Evolutionary conservation across 2,797 vertebrate genomes (phyloP), one percentile per base, ranked within the genome.

Genomic region (Prionace glauca): DNA sequence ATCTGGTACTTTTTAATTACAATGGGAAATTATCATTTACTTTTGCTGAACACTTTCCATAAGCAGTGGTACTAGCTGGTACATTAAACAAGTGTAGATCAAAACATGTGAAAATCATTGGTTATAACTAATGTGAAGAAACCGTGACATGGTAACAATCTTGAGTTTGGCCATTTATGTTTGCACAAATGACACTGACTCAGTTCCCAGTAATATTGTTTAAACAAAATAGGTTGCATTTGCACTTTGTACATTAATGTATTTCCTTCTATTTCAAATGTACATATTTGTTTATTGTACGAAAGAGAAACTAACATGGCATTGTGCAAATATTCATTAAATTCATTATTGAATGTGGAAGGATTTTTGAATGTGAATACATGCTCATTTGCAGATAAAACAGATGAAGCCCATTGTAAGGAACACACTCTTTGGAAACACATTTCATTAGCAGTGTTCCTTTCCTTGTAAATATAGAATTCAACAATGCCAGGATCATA

Each of bases 1-100:
- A 77, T 95, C 71, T 95, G 93, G 93, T 77, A 32, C 41, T 71
- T 95, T 74, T 95, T 74, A 95, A 95, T 95, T 56, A 95, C 69
- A 95, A 32, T 95, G 26, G 93, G 41, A 77, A 56, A 95, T 71
- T 77, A 50, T 74, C 26, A 95, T 77, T 77, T 95, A 74, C 93
- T 29, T 94, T 50, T 72, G 67, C 41, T 95, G 71, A 95, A n/a
- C 93, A 94, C 72, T 94, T 62, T 71, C 69, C 71, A 74, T 32
- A 16, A 56, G 41, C 71, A 92, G 65, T 32, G 24, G 41, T 14
- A 94, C 69, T 26, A 11, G 41, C 67, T 94, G 69, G 3, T 94
- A 72, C 45, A 50, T 94, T 94, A 91, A 91, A 20, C 88, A 91
- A 91, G 65, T 91, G 60, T 65, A 65, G 29, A 91, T n/a, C 60